Evolutionary conservation across 2,113 vertebrate genomes (phyloP).

Genomic region (Elaphurus davidianus): DNA sequence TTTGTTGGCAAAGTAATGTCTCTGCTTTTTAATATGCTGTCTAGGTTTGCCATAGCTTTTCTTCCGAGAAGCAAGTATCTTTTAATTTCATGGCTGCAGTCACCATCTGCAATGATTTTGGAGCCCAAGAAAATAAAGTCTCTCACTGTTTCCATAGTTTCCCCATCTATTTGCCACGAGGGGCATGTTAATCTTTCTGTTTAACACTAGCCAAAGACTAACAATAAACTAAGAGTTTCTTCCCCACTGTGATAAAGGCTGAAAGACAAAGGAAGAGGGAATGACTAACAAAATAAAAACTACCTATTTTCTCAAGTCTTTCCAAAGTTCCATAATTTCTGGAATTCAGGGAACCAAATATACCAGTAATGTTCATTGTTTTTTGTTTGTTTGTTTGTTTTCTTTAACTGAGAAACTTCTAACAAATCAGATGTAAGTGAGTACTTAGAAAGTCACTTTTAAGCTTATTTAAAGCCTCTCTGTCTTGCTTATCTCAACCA

Average conservation of each 20-base stretch:
- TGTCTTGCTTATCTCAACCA: conserved; percentile 18
- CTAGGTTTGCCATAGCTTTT: background rate
- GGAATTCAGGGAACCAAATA: background rate
- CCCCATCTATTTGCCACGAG: background rate
- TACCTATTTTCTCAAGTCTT: background rate
- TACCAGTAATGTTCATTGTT: background rate
- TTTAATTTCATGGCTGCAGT: background rate
- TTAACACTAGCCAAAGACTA: background rate
- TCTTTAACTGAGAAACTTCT: conserved; percentile 36
- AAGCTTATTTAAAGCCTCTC: background rate
- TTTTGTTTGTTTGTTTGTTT: background rate
- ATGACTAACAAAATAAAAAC: background rate
- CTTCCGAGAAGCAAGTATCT: background rate
- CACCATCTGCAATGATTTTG: background rate
- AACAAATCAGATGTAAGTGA: conserved; percentile 43
- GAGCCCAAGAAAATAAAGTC: background rate
- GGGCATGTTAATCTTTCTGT: background rate
- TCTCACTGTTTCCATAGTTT: background rate
- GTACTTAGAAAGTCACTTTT: conserved; percentile 19
- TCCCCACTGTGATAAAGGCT: background rate
- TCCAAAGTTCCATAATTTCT: background rate
- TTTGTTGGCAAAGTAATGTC: background rate
- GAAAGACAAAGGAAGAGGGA: background rate
- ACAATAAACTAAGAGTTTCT: background rate
- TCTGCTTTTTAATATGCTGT: background rate